Evolutionary conservation across 2,888 invertebrate genomes (phyloP).

Genomic region (Lacanobia oleracea): DNA sequence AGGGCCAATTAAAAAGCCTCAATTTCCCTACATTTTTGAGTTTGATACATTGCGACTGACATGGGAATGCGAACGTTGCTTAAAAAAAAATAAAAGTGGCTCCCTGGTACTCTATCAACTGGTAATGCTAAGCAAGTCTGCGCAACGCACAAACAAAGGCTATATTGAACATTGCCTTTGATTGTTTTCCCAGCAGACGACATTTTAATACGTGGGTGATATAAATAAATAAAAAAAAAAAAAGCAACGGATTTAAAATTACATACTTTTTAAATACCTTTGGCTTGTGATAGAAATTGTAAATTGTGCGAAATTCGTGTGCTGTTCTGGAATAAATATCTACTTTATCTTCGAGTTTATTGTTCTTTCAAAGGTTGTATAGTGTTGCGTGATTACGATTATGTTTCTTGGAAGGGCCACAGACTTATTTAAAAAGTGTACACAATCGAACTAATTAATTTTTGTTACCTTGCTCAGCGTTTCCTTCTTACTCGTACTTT

Average conservation of each 20-base stretch:
- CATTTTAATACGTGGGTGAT: neutral
- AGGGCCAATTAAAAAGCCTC: too few species aligned
- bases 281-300: neutral
- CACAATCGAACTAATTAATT: slow-evolving; percentile 17
- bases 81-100: too few species aligned
- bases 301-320: neutral
- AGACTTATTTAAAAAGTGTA: slow-evolving; percentile 19
- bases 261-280: neutral
- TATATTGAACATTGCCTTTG: too few species aligned
- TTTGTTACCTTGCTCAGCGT: slow-evolving; percentile 2
- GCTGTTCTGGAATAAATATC: neutral
- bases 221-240: too few species aligned
- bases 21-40: too few species aligned
- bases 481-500: slow-evolving; percentile 28
- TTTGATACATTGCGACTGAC: too few species aligned
- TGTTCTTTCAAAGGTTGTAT: slow-evolving; percentile 6
- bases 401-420: slow-evolving; percentile 12
- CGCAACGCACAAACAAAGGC: neutral
- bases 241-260: neutral
- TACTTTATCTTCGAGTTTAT: neutral
- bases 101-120: neutral
- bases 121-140: neutral
- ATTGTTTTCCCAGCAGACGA: neutral
- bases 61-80: too few species aligned
- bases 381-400: slow-evolving; percentile 11